These are phyloP conservation scores for Stratiolaelaps scimitus DNA, from an alignment of 1,140 invertebrate species.

Conservation along the genomic window DNA sequence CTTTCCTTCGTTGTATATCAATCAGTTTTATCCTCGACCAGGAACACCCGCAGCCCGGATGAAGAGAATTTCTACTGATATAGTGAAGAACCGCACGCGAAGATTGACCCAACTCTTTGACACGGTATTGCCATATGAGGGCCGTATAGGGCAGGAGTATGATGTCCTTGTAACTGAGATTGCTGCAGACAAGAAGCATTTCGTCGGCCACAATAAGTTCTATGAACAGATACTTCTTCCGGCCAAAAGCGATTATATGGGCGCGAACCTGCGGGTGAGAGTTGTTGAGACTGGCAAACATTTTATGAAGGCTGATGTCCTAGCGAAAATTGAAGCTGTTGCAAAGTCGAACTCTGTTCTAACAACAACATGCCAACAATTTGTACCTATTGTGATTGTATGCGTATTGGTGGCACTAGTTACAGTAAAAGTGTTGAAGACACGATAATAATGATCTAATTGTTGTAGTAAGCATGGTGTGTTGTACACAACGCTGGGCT, in stretches of 20 bases:
- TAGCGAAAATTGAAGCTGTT: slow-evolving; percentile 38
- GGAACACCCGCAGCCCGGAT: slow-evolving; percentile 88
- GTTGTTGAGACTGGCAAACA: slow-evolving; percentile 66
- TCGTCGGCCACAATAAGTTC: slow-evolving; percentile 85
- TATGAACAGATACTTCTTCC: slow-evolving; percentile 86
- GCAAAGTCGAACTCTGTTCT: no score
- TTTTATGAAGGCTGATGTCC: slow-evolving; percentile 62
- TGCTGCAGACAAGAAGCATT: slow-evolving; percentile 77
- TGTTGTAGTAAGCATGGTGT: no score
- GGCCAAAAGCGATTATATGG: slow-evolving; percentile 60
- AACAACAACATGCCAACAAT: no score
- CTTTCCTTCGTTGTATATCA: slow-evolving; percentile 90
- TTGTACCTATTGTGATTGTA: no score
- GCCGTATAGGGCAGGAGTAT: slow-evolving; percentile 60
- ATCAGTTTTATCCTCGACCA: slow-evolving; percentile 90
- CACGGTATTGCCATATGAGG: slow-evolving; percentile 69
- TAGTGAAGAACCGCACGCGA: slow-evolving; percentile 81
- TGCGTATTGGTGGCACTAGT: no score
- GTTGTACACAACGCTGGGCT: no score
- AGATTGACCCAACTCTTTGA: slow-evolving; percentile 76
- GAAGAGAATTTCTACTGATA: slow-evolving; percentile 58
- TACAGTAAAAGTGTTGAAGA: no score
- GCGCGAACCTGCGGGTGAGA: slow-evolving; percentile 64
- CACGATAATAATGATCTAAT: no score
- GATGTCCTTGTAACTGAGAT: slow-evolving; percentile 80